Percentiles rank a stretch among this genome's conserved stretches.
These are phyloP conservation scores for Gnatocerus cornutus DNA, from an alignment of 2,888 invertebrate species.

Conservation along the genomic window DNA sequence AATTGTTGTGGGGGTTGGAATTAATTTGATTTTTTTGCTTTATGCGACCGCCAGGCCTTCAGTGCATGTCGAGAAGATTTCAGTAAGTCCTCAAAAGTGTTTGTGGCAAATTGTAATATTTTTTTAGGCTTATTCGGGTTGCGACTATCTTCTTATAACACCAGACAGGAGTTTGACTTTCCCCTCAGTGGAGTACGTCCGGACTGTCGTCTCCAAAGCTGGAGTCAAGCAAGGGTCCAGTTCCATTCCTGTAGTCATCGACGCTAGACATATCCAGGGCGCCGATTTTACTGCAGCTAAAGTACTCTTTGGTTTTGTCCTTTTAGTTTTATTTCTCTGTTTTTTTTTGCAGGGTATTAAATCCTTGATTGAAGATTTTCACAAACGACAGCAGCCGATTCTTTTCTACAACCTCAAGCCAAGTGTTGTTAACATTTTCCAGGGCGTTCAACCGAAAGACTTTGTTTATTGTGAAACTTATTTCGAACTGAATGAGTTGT, in stretches of 20 bases:
- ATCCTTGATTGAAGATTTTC: slow-evolving; percentile 75
- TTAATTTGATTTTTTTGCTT: slow-evolving; percentile 77
- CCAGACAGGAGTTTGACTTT: slow-evolving; percentile 78
- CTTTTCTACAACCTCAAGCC: slow-evolving; percentile 76
- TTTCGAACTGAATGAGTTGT: slow-evolving; percentile 73
- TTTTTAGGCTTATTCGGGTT: slow-evolving; percentile 72
- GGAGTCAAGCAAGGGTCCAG: slow-evolving; percentile 76
- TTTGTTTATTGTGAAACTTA: slow-evolving; percentile 74
- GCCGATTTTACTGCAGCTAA: slow-evolving; percentile 80
- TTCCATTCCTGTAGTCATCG: slow-evolving; percentile 76
- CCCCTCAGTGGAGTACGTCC: slow-evolving; percentile 79
- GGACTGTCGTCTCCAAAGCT: slow-evolving; percentile 82
- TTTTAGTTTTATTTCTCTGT: background rate
- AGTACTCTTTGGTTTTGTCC: slow-evolving; percentile 65
- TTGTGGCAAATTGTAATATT: background rate
- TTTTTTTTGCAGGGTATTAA: slow-evolving; percentile 78
- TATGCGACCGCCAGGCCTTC: slow-evolving; percentile 78
- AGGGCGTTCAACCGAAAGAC: slow-evolving; percentile 75
- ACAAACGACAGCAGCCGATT: slow-evolving; percentile 74
- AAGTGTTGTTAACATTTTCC: slow-evolving; percentile 74
- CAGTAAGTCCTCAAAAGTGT: slow-evolving; percentile 64
- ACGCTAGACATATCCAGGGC: slow-evolving; percentile 78
- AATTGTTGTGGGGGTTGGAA: slow-evolving; percentile 77
- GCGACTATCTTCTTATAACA: slow-evolving; percentile 75
- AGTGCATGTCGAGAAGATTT: slow-evolving; percentile 74